Evolutionary conservation across 2,888 invertebrate genomes (phyloP).

Genomic region (Baccha elongata): DNA sequence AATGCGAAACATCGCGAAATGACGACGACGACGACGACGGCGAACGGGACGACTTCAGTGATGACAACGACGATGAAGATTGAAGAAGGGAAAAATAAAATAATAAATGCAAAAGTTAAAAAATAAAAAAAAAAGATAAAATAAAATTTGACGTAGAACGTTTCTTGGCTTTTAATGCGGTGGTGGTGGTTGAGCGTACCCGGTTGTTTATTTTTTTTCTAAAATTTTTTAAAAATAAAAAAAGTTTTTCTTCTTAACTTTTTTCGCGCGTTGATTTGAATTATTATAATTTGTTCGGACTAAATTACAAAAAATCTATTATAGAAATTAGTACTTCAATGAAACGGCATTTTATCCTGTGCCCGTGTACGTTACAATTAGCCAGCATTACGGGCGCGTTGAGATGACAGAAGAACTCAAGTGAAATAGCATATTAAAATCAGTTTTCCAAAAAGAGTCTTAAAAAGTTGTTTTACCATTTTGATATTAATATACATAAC

Average conservation of each 20-base stretch:
- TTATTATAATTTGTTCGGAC: constrained; percentile 54
- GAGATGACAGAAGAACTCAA: too few relatives aligned
- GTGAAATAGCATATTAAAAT: too few relatives aligned
- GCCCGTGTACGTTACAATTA: too few relatives aligned
- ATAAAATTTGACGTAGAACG: constrained; percentile 11
- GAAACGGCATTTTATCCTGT: too few relatives aligned
- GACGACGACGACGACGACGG: constrained; percentile 16
- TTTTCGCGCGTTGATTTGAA: constrained; percentile 38
- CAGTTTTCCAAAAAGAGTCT: too few relatives aligned
- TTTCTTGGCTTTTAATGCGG: neutral
- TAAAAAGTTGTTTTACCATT: too few relatives aligned
- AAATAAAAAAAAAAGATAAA: constrained; percentile 6
- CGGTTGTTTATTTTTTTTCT: constrained; percentile 18
- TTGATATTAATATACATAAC: too few relatives aligned
- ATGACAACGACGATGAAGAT: constrained; percentile 10
- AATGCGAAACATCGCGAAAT: constrained; percentile 67
- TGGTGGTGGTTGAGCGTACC: neutral
- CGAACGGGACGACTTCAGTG: neutral
- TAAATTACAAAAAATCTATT: constrained; percentile 51
- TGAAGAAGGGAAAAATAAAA: constrained; percentile 12
- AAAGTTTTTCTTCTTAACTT: constrained; percentile 22
- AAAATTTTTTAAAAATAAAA: constrained; percentile 46
- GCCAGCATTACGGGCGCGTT: too few relatives aligned
- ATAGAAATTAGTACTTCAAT: constrained; percentile 29
- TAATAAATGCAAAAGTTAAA: constrained; percentile 28